Conservation (phyloP, 2,888 invertebrate species). For the Drosophila imparisetae region DNA sequence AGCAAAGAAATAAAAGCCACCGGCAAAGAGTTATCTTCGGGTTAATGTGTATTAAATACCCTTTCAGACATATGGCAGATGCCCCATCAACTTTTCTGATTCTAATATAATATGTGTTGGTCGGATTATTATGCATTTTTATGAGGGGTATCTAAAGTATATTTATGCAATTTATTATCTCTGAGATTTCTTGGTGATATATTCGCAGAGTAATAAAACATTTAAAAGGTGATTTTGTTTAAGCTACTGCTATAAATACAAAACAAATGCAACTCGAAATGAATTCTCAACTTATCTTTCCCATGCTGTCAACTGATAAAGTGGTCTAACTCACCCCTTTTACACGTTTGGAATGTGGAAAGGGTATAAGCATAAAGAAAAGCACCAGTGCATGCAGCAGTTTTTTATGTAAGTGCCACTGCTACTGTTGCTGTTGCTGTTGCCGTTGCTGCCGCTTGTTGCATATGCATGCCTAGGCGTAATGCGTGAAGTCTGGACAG, state of each 20-base stretch:
- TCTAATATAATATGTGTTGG: too few relatives aligned
- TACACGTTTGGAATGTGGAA: not conserved
- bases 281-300: not conserved
- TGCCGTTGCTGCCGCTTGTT: constrained; percentile 52
- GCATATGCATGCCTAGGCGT: constrained; percentile 63
- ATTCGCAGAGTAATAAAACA: not conserved
- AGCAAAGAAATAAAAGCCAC: constrained; percentile 37
- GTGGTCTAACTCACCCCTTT: not conserved
- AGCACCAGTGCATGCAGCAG: constrained; percentile 36
- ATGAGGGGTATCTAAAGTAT: not conserved
- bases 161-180: too few relatives aligned
- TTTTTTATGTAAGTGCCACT: constrained; percentile 45
- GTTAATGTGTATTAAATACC: constrained; percentile 8
- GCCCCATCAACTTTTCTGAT: too few relatives aligned
- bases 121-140: too few relatives aligned
- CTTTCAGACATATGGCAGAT: not conserved
- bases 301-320: not conserved
- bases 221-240: not conserved
- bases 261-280: not conserved
- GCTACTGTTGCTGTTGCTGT: constrained; percentile 19
- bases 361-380: constrained; percentile 34
- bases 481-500: constrained; percentile 64
- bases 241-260: not conserved
- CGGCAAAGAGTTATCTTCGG: not conserved
- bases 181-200: not conserved